Evolutionary conservation across 2,888 invertebrate genomes (phyloP).

Genomic region (Zygogramma bicolorata): DNA sequence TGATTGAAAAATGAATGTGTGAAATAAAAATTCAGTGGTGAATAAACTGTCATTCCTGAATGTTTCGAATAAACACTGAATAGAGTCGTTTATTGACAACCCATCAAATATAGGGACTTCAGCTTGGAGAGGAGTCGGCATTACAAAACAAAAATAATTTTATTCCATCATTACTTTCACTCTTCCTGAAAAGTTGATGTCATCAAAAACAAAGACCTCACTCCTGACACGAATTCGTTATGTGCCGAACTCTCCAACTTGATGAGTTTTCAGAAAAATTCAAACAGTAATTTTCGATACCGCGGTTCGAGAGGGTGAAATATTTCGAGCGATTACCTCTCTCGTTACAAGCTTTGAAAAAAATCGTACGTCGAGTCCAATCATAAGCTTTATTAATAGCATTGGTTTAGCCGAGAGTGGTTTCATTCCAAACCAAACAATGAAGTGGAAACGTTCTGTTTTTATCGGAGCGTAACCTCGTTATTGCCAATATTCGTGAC

Average conservation of each 20-base stretch:
- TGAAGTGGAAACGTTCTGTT: constrained; percentile 39
- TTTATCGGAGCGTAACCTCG: constrained; percentile 39
- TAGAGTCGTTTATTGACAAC: no score
- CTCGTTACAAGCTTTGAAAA: neutral
- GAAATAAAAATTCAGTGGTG: no score
- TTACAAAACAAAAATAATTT: no score
- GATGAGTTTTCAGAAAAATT: constrained; percentile 5
- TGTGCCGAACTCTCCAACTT: neutral
- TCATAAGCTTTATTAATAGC: constrained; percentile 42
- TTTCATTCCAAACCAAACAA: constrained; percentile 40
- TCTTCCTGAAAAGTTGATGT: neutral
- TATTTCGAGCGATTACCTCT: constrained; percentile 9
- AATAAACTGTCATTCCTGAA: no score
- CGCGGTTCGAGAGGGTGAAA: neutral
- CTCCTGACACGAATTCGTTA: neutral
- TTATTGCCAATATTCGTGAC: constrained; percentile 42
- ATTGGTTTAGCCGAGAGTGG: constrained; percentile 21
- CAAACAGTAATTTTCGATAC: neutral
- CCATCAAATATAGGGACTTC: no score
- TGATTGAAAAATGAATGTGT: no score
- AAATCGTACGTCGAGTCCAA: constrained; percentile 23
- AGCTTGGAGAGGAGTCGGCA: no score
- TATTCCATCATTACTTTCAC: no score
- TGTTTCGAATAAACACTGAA: no score
- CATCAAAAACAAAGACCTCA: neutral